phyloP scores from a whole-genome alignment of 2,888 invertebrate species.

The Cecidostiba fungosa region DNA sequence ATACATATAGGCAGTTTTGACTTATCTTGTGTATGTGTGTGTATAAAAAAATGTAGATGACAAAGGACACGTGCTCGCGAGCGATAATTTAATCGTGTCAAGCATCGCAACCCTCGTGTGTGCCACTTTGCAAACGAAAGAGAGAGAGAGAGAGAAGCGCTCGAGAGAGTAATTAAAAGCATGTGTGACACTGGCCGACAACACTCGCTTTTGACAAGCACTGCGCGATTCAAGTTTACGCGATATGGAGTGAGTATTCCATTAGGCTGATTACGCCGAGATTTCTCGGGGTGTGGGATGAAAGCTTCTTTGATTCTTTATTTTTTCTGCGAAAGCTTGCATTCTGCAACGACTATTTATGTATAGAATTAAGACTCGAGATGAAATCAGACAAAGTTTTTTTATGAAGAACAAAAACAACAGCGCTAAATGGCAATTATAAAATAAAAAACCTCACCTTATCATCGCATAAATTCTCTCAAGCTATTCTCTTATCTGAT shows the following conservation, averaged over 20 bases:
- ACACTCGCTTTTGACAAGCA: slow-evolving; percentile 2
- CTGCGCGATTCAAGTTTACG: not conserved
- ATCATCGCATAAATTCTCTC: slow-evolving; percentile 39
- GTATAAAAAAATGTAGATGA: not conserved
- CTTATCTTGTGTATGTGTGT: too few species aligned
- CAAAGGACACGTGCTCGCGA: not conserved
- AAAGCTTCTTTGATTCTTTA: slow-evolving; percentile 6
- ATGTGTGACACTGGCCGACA: not conserved
- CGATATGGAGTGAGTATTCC: slow-evolving; percentile 4
- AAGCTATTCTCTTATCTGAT: not conserved
- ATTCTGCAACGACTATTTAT: not conserved
- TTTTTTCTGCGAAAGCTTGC: not conserved
- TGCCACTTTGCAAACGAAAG: slow-evolving; percentile 24
- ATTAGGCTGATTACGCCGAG: slow-evolving; percentile 29
- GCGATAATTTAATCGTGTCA: slow-evolving; percentile 22
- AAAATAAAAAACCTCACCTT: not conserved
- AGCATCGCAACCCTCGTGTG: slow-evolving; percentile 5
- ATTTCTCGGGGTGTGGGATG: not conserved
- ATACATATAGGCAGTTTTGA: too few species aligned
- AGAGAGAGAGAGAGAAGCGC: not conserved
- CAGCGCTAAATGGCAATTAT: slow-evolving; percentile 17
- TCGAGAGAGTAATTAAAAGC: slow-evolving; percentile 47
- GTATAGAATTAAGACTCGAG: not conserved
- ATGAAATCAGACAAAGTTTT: not conserved
- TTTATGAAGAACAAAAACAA: not conserved